Evolutionary conservation across 1,140 invertebrate species (phyloP).

Genomic region (Cataglyphis hispanica): DNA sequence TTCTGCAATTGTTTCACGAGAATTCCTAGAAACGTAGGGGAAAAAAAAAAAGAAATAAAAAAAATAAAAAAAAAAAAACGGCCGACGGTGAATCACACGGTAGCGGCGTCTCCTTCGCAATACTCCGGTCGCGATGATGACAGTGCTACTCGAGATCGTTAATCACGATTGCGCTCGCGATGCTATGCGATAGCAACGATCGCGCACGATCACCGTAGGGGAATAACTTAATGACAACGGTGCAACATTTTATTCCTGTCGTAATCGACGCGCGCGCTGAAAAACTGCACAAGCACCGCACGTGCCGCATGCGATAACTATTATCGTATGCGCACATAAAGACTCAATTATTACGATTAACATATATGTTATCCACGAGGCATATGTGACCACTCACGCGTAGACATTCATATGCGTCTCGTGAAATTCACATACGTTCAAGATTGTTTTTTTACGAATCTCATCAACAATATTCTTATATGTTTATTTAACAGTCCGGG

Average conservation of each 20-base stretch:
- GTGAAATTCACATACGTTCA: background rate
- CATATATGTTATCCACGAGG: background rate
- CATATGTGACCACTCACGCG: background rate
- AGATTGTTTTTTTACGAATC: background rate
- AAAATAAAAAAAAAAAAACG: too few relatives aligned
- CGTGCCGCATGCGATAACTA: background rate
- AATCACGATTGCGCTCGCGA: constrained; percentile 63
- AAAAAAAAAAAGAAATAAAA: too few relatives aligned
- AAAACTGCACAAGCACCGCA: constrained; percentile 19
- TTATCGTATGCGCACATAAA: constrained; percentile 33
- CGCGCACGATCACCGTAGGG: constrained; percentile 17
- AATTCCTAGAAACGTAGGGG: constrained; percentile 61
- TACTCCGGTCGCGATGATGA: constrained; percentile 69
- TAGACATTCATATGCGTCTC: background rate
- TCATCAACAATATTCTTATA: background rate
- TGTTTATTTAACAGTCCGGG: background rate
- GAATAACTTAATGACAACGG: constrained; percentile 32
- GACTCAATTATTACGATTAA: constrained; percentile 38
- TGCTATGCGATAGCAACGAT: constrained; percentile 51
- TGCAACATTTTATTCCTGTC: constrained; percentile 42
- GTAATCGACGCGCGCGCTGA: background rate
- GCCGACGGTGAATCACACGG: constrained; percentile 69
- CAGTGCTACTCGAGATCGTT: constrained; percentile 69
- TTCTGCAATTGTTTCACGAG: constrained; percentile 30
- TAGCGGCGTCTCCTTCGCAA: constrained; percentile 70